A percentile compares a stretch with the other conserved stretches of the same genome.
These are phyloP conservation scores for Dipodomys merriami DNA, from an alignment of 2,113 vertebrate genomes.

Conservation along the genomic window DNA sequence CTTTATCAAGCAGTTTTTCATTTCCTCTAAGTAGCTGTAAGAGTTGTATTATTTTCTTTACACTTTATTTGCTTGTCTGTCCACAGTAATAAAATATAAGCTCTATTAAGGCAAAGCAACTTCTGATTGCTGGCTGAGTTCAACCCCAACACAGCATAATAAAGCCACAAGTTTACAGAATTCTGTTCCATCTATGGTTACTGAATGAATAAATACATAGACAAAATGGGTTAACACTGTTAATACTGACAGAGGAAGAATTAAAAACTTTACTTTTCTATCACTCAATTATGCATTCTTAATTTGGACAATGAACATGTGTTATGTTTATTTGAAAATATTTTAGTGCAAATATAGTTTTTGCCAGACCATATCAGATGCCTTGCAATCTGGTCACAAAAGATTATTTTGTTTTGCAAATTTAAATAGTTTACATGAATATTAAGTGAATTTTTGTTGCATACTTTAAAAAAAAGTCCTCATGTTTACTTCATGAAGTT, in stretches of 20 bases:
- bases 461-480: conserved; percentile 40
- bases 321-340: conserved; percentile 53
- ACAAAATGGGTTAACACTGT: neutral
- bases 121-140: neutral
- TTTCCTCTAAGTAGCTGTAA: conserved; percentile 26
- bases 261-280: conserved; percentile 49
- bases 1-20: conserved; percentile 16
- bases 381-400: conserved; percentile 52
- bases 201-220: neutral
- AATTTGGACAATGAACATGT: conserved; percentile 53
- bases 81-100: neutral
- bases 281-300: conserved; percentile 33
- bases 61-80: neutral
- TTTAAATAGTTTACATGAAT: conserved; percentile 43
- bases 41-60: neutral
- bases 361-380: conserved; percentile 38
- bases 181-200: conserved; percentile 38
- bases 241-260: conserved; percentile 10
- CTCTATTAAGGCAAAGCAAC: neutral
- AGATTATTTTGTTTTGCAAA: conserved; percentile 47
- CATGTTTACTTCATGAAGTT: conserved; percentile 32
- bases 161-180: neutral
- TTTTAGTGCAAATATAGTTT: conserved; percentile 45
- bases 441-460: conserved; percentile 19
- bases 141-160: neutral